Percentiles rank a stretch among this genome's conserved stretches.
These are phyloP conservation scores for Ophion costatus DNA, from an alignment of 2,888 invertebrate genomes.

Conservation along the genomic window DNA sequence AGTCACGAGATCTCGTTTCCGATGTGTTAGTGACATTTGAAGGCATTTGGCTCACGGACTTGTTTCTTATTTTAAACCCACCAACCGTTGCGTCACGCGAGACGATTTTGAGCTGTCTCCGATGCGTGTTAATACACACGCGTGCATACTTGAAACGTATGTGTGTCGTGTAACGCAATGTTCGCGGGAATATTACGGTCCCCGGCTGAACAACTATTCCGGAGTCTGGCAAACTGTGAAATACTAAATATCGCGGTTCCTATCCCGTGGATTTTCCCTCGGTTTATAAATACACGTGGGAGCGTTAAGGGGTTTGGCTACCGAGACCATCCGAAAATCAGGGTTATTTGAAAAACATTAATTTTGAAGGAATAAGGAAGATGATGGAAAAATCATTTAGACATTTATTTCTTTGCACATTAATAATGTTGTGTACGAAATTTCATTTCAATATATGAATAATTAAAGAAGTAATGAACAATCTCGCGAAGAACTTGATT, in stretches of 20 bases:
- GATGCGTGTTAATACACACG: constrained; percentile 30
- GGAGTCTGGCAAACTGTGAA: constrained; percentile 15
- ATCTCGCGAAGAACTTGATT: too few relatives aligned
- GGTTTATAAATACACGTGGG: constrained; percentile 40
- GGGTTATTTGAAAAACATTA: too few relatives aligned
- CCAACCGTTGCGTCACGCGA: constrained; percentile 58
- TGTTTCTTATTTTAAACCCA: constrained; percentile 75
- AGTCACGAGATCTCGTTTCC: constrained; percentile 62
- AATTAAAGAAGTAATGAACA: too few relatives aligned
- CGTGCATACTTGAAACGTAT: constrained; percentile 2
- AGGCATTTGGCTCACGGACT: constrained; percentile 76
- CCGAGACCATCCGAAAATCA: too few relatives aligned
- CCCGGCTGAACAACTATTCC: constrained; percentile 22
- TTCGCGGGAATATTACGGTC: background rate
- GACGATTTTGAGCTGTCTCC: constrained; percentile 61
- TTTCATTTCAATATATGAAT: too few relatives aligned
- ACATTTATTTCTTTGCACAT: too few relatives aligned
- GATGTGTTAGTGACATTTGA: constrained; percentile 71
- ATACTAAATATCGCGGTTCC: constrained; percentile 2
- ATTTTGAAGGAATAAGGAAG: too few relatives aligned
- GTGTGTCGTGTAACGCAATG: background rate
- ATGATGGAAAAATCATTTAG: too few relatives aligned
- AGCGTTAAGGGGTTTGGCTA: background rate
- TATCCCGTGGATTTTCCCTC: constrained; percentile 10
- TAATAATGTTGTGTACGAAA: too few relatives aligned